Evolutionary conservation across 2,888 invertebrate genomes (phyloP), one percentile per base, ranked within the genome.

Genomic region (Oegoconia quadripuncta): DNA sequence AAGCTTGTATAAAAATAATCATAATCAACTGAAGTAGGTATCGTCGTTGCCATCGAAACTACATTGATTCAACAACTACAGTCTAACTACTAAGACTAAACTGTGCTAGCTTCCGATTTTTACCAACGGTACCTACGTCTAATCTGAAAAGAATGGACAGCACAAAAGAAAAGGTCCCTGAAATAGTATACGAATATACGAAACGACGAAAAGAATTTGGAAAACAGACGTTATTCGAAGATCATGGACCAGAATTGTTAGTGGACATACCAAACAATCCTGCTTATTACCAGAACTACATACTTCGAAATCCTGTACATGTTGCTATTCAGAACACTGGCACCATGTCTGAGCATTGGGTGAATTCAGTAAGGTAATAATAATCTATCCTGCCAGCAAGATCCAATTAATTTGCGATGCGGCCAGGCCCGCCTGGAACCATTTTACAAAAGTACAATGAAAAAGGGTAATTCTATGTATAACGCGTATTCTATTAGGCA

Each of bases 191-290:
- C 48, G 86, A 86, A 65, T 94, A 93, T 63, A 90, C 91, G 44
- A 93, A 90, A 70, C 91, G 90, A 50, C 89, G 95, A 27, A 89
- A 88, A 48, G 88, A 92, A 45, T 95, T 93, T 67, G 95, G 95
- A 0, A 88, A 89, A 50, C 92, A 93, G 59, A 91, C 91, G 34
- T 67, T 90, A 31, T 95, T 95, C 64, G 88, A 89, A 43, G 92
- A 93, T 57, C 90, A 89, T 58, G 91, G 91, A n/a, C 89, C 90
- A 4, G 90, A 90, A 49, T 66, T 93, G 25, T 78, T 90, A 34
- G 90, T 91, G 46, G 89, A 91, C 50, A 93, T 91, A 66, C 88
- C 89, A 3, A 82, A 90, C 26, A 90, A 92, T 66, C 90, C 89
- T 25, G 80, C 88, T 4, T 46, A 80, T 41, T 88, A 84, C 46